Evolutionary conservation across 2,888 invertebrate species (phyloP).

Genomic region (Thumatha senex): DNA sequence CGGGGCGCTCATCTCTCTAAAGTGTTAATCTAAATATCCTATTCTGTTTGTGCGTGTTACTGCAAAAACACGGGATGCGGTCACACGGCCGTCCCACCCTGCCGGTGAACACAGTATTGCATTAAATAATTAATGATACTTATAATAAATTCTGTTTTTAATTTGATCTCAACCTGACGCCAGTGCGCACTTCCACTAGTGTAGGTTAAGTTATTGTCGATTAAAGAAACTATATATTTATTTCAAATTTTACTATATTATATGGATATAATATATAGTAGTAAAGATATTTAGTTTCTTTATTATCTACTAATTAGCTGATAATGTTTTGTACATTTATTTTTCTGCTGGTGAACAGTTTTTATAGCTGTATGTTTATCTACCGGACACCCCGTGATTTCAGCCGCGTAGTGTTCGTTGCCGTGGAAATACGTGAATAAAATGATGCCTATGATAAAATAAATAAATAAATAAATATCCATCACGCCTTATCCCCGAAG

Average conservation of each 20-base stretch:
- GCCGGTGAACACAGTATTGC: conserved; percentile 52
- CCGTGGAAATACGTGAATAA: no score
- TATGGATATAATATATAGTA: no score
- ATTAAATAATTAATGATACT: conserved; percentile 76
- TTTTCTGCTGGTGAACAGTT: no score
- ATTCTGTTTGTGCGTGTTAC: conserved; percentile 71
- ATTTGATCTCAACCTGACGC: conserved; percentile 64
- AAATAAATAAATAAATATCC: no score
- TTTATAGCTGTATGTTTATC: no score
- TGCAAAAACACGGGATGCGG: conserved; percentile 70
- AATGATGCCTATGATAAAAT: no score
- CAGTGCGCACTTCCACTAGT: conserved; percentile 39
- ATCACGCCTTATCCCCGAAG: no score
- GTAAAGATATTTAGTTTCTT: no score
- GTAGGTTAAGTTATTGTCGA: conserved; percentile 21
- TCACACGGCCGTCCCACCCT: conserved; percentile 45
- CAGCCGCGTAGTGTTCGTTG: no score
- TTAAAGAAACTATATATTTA: neutral
- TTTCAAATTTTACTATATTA: neutral
- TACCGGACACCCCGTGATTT: no score
- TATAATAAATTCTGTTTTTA: conserved; percentile 81
- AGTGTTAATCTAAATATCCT: conserved; percentile 73
- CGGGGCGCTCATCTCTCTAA: conserved; percentile 44
- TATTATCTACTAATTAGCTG: no score
- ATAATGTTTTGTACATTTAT: no score